phyloP scores from a whole-genome alignment of 2,888 invertebrate species.

The Palloptera scutellata region DNA sequence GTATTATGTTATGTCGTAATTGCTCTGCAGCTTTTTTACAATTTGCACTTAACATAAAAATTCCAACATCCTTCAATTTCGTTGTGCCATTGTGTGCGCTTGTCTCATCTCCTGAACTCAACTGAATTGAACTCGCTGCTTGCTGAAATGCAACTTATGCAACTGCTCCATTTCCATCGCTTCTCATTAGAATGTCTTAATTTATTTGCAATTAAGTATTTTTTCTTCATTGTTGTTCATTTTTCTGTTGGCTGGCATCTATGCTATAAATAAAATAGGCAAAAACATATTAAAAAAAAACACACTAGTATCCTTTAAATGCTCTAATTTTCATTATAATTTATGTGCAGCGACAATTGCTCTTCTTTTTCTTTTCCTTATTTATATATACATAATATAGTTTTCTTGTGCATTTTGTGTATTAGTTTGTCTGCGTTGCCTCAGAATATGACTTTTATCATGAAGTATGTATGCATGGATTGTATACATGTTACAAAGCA shows the following conservation, averaged over 20 bases:
- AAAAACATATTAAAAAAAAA: neutral
- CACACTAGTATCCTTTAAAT: conserved; percentile 13
- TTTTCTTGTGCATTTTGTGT: too few relatives aligned
- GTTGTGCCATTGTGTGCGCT: too few relatives aligned
- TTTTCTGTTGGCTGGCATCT: neutral
- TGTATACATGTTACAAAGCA: too few relatives aligned
- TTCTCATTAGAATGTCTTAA: conserved; percentile 25
- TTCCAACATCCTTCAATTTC: too few relatives aligned
- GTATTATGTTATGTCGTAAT: too few relatives aligned
- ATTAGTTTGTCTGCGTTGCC: too few relatives aligned
- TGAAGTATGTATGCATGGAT: too few relatives aligned
- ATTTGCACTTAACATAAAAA: too few relatives aligned
- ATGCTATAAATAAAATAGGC: neutral
- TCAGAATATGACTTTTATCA: too few relatives aligned
- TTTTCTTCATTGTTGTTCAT: conserved; percentile 1
- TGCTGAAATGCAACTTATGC: neutral
- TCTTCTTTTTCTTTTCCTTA: neutral
- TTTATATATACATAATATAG: neutral
- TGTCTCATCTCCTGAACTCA: too few relatives aligned
- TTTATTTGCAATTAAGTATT: conserved; percentile 19
- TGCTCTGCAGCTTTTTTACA: too few relatives aligned
- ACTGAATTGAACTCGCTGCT: too few relatives aligned
- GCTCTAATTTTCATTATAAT: conserved; percentile 22
- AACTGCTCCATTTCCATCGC: conserved; percentile 26
- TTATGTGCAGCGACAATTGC: conserved; percentile 1